Percentiles rank a stretch among this genome's conserved stretches.
These are phyloP conservation scores for Brachionus rubens DNA, from an alignment of 1,140 invertebrate species.

Conservation along the genomic window DNA sequence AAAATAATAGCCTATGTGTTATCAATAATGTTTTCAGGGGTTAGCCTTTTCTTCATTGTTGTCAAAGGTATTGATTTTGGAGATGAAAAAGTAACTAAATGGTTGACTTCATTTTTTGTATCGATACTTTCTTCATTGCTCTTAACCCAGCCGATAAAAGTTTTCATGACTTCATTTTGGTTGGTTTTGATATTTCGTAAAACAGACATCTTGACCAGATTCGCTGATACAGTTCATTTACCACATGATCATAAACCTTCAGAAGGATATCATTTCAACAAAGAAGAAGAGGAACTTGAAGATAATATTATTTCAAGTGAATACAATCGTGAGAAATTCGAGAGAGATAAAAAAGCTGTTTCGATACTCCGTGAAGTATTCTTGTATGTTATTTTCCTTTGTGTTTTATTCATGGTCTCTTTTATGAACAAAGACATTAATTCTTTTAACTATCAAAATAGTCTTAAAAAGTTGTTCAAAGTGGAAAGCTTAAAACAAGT, in stretches of 20 bases:
- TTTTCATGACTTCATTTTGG: background rate
- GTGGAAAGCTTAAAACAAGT: conserved; percentile 32
- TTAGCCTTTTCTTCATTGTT: conserved; percentile 35
- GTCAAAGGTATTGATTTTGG: background rate
- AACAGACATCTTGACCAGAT: background rate
- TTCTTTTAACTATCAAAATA: conserved; percentile 57
- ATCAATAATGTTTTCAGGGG: background rate
- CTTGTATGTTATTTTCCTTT: conserved; percentile 61
- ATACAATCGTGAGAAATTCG: too few relatives aligned
- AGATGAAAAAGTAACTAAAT: conserved; percentile 35
- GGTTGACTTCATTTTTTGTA: conserved; percentile 18
- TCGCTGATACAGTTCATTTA: background rate
- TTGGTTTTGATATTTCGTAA: background rate
- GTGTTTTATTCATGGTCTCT: conserved; percentile 61
- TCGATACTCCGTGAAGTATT: conserved; percentile 60
- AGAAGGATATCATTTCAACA: too few relatives aligned
- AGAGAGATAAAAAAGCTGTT: conserved; percentile 62
- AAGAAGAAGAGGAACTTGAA: conserved; percentile 47
- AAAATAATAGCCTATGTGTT: conserved; percentile 33
- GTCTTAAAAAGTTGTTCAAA: conserved; percentile 61
- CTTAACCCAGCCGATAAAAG: conserved; percentile 21
- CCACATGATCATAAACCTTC: background rate
- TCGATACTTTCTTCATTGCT: conserved; percentile 7
- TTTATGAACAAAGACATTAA: conserved; percentile 60
- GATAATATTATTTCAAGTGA: too few relatives aligned